Conservation (phyloP, 2,113 vertebrate genomes). For the Tachuris rubrigastra region DNA sequence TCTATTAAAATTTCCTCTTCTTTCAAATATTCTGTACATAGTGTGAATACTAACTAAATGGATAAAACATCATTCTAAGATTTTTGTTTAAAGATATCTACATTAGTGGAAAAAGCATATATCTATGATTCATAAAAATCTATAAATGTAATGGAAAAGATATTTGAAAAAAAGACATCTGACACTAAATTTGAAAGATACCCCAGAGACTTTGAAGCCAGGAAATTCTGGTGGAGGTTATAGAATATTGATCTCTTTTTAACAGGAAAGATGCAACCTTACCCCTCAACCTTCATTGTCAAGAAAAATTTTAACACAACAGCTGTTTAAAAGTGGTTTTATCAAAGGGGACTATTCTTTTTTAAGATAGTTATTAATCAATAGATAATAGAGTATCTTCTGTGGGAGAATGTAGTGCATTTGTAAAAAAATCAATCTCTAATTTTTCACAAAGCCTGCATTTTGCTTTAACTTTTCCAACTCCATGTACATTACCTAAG, state of each 20-base stretch:
- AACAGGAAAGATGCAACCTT: slow-evolving; percentile 22
- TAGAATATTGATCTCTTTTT: slow-evolving; percentile 43
- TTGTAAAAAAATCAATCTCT: slow-evolving; percentile 44
- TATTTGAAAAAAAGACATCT: neutral
- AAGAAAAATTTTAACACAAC: slow-evolving; percentile 7
- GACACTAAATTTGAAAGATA: slow-evolving; percentile 10
- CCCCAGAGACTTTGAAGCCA: neutral
- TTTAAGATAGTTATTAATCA: slow-evolving; percentile 16
- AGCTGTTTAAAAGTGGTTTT: slow-evolving; percentile 33
- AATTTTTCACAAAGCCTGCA: slow-evolving; percentile 38
- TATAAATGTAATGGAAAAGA: slow-evolving; percentile 21
- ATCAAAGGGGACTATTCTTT: neutral
- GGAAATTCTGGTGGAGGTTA: slow-evolving; percentile 38
- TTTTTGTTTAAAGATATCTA: neutral
- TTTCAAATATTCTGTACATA: neutral
- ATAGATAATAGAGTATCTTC: slow-evolving; percentile 8
- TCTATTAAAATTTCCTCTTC: neutral
- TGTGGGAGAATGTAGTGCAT: neutral
- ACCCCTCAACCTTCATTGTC: neutral
- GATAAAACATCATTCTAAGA: neutral
- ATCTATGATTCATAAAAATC: neutral
- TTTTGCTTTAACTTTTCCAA: slow-evolving; percentile 34
- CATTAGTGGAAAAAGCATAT: neutral
- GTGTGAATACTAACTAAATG: neutral
- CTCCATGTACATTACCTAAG: slow-evolving; percentile 1